Evolutionary conservation across 2,113 vertebrate genomes (phyloP).

Genomic region (Raphicerus campestris): DNA sequence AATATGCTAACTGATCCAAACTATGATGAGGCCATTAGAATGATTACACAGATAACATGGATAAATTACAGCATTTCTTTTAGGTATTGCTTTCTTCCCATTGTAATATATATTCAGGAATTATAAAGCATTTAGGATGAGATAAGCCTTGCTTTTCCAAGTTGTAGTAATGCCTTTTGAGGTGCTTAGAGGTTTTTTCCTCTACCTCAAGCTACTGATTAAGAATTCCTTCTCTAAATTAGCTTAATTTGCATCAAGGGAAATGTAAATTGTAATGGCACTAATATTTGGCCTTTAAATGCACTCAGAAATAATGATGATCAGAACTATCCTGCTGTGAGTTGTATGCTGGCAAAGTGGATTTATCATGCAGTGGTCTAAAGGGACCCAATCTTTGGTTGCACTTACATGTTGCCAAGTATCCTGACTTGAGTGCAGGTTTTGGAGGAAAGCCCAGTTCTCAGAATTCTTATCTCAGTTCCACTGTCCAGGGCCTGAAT

Average conservation of each 20-base stretch:
- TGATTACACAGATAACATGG: slow-evolving; percentile 23
- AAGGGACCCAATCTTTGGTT: not conserved
- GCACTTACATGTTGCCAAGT: not conserved
- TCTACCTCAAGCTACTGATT: slow-evolving; percentile 48
- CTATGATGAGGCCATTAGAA: not conserved
- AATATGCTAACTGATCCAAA: not conserved
- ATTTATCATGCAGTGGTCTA: slow-evolving; percentile 4
- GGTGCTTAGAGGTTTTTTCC: not conserved
- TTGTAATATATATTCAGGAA: not conserved
- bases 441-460: slow-evolving; percentile 21
- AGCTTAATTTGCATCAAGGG: slow-evolving; percentile 35
- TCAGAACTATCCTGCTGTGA: not conserved
- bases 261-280: not conserved
- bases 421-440: not conserved
- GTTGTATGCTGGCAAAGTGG: slow-evolving; percentile 30
- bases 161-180: slow-evolving; percentile 23
- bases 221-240: slow-evolving; percentile 46
- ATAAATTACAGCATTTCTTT: slow-evolving; percentile 28
- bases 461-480: slow-evolving; percentile 1
- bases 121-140: not conserved
- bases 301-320: slow-evolving; percentile 19
- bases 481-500: not conserved
- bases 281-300: not conserved
- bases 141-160: slow-evolving; percentile 14
- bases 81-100: slow-evolving; percentile 8